Conservation (phyloP, 1,140 invertebrate genomes). For the Bombyx mori region ASM3026992v2 NC_085110.1:12020501-12021000, state of each 20-base stretch:
- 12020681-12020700: conserved; percentile 46
- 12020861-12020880: too few relatives aligned
- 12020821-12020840: background rate
- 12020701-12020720: conserved; percentile 25
- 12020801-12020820: conserved; percentile 1
- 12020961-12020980: too few relatives aligned
- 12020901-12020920: too few relatives aligned
- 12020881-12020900: too few relatives aligned
- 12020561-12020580: conserved; percentile 8
- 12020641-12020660: conserved; percentile 53
- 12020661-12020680: conserved; percentile 55
- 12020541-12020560: conserved; percentile 20
- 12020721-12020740: conserved; percentile 1
- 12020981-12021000: too few relatives aligned
- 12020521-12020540: conserved; percentile 30
- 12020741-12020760: background rate
- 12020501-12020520: conserved; percentile 15
- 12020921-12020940: background rate
- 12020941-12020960: background rate
- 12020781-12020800: background rate
- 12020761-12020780: background rate
- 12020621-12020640: conserved; percentile 56
- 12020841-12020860: too few relatives aligned
- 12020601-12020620: conserved; percentile 39
- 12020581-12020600: conserved; percentile 25